Evolutionary conservation across 2,797 vertebrate species (phyloP).

Genomic region (Erpetoichthys calabaricus): DNA sequence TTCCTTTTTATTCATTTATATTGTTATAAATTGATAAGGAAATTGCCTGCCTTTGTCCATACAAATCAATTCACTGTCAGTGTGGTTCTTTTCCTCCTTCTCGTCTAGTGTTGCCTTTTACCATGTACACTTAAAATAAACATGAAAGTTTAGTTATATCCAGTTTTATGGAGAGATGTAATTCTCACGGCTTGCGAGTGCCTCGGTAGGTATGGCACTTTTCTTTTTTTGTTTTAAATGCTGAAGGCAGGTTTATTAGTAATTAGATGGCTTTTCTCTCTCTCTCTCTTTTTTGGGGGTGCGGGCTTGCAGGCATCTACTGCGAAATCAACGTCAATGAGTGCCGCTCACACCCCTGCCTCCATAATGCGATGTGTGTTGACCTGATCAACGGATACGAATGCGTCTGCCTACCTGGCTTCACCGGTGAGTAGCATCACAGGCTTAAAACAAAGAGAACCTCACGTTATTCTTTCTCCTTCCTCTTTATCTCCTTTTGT

Average conservation of each 20-base stretch:
- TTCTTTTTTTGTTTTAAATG: constrained; percentile 12
- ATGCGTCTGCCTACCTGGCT: constrained; percentile 45
- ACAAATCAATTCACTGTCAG: constrained; percentile 16
- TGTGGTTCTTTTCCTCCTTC: too few species aligned
- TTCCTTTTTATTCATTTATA: constrained; percentile 20
- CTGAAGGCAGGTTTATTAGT: constrained; percentile 15
- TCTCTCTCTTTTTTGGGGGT: constrained; percentile 9
- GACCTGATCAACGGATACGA: constrained; percentile 43
- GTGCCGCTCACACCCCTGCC: constrained; percentile 49
- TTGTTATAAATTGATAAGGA: constrained; percentile 21
- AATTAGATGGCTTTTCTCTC: constrained; percentile 15
- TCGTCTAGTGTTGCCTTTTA: constrained; percentile 1
- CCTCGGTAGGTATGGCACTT: constrained; percentile 12
- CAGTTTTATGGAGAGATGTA: neutral
- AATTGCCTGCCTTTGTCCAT: constrained; percentile 17
- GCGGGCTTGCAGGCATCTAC: constrained; percentile 37
- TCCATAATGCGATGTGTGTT: constrained; percentile 45
- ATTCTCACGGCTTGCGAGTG: constrained; percentile 7
- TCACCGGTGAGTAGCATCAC: constrained; percentile 43
- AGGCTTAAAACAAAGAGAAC: constrained; percentile 8
- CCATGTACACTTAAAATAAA: constrained; percentile 10
- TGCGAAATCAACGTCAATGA: constrained; percentile 61
- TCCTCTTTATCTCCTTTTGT: constrained; percentile 16
- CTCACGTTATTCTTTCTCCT: constrained; percentile 14
- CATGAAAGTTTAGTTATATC: constrained; percentile 8